A percentile compares a stretch with the other conserved stretches of the same genome.
These are phyloP conservation scores for Cephalotes varians DNA, from an alignment of 2,888 invertebrate species.

Conservation along the genomic window DNA sequence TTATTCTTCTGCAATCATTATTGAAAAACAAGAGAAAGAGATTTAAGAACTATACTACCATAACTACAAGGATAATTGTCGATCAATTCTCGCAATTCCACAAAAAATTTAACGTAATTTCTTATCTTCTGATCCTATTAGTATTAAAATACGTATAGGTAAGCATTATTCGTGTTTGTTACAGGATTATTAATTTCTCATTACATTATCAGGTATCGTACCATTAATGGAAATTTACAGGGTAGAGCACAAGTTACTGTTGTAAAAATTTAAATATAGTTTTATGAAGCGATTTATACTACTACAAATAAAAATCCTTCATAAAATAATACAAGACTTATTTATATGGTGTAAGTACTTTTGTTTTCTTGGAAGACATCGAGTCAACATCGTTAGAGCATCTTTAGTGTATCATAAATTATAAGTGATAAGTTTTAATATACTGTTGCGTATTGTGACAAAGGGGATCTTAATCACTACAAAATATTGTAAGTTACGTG, in stretches of 20 bases:
- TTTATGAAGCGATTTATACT: slow-evolving; percentile 37
- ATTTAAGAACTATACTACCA: no score
- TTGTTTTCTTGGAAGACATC: slow-evolving; percentile 55
- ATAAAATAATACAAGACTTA: slow-evolving; percentile 43
- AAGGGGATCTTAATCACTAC: slow-evolving; percentile 43
- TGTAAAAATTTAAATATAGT: slow-evolving; percentile 29
- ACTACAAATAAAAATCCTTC: slow-evolving; percentile 41
- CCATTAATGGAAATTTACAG: slow-evolving; percentile 51
- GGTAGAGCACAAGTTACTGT: slow-evolving; percentile 35
- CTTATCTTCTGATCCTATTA: not conserved
- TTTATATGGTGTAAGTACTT: slow-evolving; percentile 48
- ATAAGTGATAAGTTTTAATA: slow-evolving; percentile 48
- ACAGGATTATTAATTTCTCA: slow-evolving; percentile 23
- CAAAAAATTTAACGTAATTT: not conserved
- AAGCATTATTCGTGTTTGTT: slow-evolving; percentile 18
- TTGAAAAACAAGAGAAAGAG: slow-evolving; percentile 6
- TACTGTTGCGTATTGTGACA: slow-evolving; percentile 46
- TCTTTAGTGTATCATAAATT: slow-evolving; percentile 59
- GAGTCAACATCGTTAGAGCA: slow-evolving; percentile 39
- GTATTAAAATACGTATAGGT: not conserved
- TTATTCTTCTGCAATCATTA: slow-evolving; percentile 36
- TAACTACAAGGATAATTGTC: slow-evolving; percentile 7
- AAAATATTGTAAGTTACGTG: slow-evolving; percentile 46
- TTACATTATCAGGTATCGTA: slow-evolving; percentile 11
- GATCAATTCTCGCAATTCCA: not conserved